Evolutionary conservation across 37 sponge, comb jelly and placozoan species (phyloP).

Genomic region (Aphrocallistes beatrix): DNA sequence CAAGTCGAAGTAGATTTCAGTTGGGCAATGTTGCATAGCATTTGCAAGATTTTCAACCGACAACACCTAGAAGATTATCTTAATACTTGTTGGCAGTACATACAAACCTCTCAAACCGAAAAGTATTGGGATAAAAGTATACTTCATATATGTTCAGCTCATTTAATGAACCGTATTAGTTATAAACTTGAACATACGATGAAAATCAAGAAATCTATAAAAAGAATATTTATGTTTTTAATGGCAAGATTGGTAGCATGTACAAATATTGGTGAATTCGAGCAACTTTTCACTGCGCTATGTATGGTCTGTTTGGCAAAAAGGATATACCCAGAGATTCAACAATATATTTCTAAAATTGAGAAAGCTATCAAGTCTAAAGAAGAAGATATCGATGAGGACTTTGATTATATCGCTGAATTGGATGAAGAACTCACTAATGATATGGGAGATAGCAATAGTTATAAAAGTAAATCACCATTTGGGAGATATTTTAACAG

Average conservation of each 20-base stretch:
- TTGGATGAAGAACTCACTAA: constrained; percentile 11
- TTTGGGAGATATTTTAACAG: background rate
- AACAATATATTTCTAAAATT: background rate
- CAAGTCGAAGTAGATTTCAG: no score
- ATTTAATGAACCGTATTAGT: background rate
- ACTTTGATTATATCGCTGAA: background rate
- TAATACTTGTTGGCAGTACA: no score
- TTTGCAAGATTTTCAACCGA: background rate
- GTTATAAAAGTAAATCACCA: constrained; percentile 17
- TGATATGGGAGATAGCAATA: constrained; percentile 17
- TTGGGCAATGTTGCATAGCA: no score
- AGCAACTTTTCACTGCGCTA: background rate
- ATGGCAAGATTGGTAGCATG: background rate
- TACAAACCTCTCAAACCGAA: background rate
- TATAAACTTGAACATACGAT: background rate
- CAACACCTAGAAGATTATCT: background rate
- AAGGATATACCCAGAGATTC: background rate
- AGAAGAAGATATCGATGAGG: background rate
- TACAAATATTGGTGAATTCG: background rate
- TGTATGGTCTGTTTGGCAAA: background rate
- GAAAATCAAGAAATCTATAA: background rate
- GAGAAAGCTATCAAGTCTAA: background rate
- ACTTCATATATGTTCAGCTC: background rate
- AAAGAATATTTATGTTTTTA: background rate
- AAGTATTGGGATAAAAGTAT: background rate